Percentiles rank a stretch among this genome's conserved stretches.
phyloP scores from a whole-genome alignment of 2,113 vertebrate species.

The Rhagologus leucostigma region DNA sequence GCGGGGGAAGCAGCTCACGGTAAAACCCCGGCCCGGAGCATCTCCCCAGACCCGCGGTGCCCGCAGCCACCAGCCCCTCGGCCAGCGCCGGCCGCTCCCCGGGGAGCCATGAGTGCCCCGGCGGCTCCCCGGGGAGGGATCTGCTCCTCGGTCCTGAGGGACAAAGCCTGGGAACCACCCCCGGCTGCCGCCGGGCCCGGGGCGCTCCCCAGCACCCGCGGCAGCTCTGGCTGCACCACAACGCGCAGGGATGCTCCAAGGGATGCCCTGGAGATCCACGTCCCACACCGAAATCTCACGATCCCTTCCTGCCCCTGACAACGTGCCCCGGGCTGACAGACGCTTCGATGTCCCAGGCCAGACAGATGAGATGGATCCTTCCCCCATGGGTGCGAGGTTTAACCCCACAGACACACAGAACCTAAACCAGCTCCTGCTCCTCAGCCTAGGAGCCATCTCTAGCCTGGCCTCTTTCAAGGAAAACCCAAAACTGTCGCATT shows the following conservation, averaged over 20 bases:
- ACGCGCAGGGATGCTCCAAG: accelerated
- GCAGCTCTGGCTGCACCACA: not conserved
- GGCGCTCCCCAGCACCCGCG: accelerated
- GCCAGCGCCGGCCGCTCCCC: not conserved
- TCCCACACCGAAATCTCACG: accelerated
- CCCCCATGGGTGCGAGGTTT: not conserved
- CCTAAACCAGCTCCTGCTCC: not conserved
- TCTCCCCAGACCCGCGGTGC: not conserved
- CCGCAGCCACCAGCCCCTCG: not conserved
- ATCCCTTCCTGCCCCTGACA: not conserved
- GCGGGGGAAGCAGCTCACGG: not conserved
- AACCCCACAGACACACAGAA: not conserved
- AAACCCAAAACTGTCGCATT: not conserved
- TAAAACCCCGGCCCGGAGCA: not conserved
- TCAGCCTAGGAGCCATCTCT: not conserved
- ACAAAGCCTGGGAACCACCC: not conserved
- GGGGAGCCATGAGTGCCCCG: not conserved
- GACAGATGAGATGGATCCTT: not conserved
- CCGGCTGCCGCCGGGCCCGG: not conserved
- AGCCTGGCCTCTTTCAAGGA: not conserved
- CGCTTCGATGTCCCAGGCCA: accelerated
- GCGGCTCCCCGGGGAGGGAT: not conserved
- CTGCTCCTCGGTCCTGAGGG: not conserved
- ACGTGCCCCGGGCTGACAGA: accelerated
- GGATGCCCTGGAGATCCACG: accelerated